Evolutionary conservation across 1,140 invertebrate species (phyloP).

Genomic region (Hyles vespertilio): DNA sequence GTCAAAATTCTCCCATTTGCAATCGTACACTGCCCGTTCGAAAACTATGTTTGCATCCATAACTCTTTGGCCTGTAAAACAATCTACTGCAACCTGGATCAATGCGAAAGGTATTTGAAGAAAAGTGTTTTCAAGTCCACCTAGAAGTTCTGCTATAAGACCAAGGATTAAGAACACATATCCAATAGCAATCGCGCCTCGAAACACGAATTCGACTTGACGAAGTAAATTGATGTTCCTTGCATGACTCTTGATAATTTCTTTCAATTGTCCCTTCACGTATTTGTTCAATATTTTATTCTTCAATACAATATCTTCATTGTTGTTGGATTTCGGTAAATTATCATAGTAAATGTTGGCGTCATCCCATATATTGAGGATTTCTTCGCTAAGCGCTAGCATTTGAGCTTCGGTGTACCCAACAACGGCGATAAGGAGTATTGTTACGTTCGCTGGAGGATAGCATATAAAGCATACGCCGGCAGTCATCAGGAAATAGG

Average conservation of each 20-base stretch:
- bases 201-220: constrained; percentile 25
- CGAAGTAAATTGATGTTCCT: constrained; percentile 27
- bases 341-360: constrained; percentile 22
- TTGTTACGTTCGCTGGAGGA: constrained; percentile 12
- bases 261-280: constrained; percentile 23
- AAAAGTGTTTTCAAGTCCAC: constrained; percentile 46
- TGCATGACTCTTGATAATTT: constrained; percentile 31
- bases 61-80: constrained; percentile 42
- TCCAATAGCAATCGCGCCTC: constrained; percentile 26
- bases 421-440: constrained; percentile 16
- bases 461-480: constrained; percentile 13
- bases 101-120: constrained; percentile 41
- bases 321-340: constrained; percentile 2
- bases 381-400: constrained; percentile 28
- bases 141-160: constrained; percentile 41
- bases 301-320: constrained; percentile 3
- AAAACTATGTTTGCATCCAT: constrained; percentile 38
- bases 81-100: constrained; percentile 38
- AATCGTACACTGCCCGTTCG: constrained; percentile 32
- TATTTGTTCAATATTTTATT: constrained; percentile 27
- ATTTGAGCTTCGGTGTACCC: constrained; percentile 30
- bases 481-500: constrained; percentile 12
- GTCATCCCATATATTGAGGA: constrained; percentile 35
- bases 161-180: constrained; percentile 19
- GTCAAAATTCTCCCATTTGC: constrained; percentile 49